A percentile compares a stretch with the other conserved stretches of the same genome.
Evolutionary conservation across 2,113 vertebrate species (phyloP).

Genomic region (Mola mola): DNA sequence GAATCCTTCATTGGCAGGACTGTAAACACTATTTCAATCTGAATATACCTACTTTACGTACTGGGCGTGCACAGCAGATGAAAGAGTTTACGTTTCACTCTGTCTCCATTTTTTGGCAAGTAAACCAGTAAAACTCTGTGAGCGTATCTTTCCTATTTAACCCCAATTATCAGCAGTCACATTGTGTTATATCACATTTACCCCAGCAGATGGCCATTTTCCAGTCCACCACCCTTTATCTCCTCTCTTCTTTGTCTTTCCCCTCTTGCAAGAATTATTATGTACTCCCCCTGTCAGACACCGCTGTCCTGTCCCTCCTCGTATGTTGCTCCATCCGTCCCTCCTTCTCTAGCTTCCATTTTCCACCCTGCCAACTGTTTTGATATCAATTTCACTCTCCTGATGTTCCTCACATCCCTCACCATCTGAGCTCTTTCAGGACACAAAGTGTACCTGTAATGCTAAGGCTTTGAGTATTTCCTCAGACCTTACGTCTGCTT

Average conservation of each 20-base stretch:
- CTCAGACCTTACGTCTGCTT: constrained; percentile 16
- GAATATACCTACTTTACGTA: constrained; percentile 24
- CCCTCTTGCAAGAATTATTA: constrained; percentile 58
- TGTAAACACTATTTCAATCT: constrained; percentile 67
- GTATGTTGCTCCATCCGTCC: constrained; percentile 44
- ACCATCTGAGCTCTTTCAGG: constrained; percentile 46
- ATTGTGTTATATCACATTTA: constrained; percentile 66
- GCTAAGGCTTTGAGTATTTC: constrained; percentile 37
- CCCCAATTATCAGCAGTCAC: constrained; percentile 57
- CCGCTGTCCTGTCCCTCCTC: constrained; percentile 53
- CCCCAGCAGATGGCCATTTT: constrained; percentile 76
- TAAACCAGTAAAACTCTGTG: constrained; percentile 14
- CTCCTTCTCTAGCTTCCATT: constrained; percentile 10
- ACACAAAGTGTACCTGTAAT: constrained; percentile 39
- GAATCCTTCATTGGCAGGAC: constrained; percentile 59
- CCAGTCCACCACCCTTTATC: constrained; percentile 68
- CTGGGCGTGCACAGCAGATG: constrained; percentile 39
- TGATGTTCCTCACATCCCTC: constrained; percentile 54
- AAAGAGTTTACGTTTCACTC: constrained; percentile 41
- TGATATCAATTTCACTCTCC: constrained; percentile 70
- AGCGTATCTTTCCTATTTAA: constrained; percentile 36
- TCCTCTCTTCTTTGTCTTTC: constrained; percentile 42
- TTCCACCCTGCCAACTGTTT: constrained; percentile 30
- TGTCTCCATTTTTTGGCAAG: constrained; percentile 35
- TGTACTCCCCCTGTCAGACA: constrained; percentile 72